Evolutionary conservation across 2,797 vertebrate species (phyloP).

Genomic region (Bovichtus variegatus): DNA sequence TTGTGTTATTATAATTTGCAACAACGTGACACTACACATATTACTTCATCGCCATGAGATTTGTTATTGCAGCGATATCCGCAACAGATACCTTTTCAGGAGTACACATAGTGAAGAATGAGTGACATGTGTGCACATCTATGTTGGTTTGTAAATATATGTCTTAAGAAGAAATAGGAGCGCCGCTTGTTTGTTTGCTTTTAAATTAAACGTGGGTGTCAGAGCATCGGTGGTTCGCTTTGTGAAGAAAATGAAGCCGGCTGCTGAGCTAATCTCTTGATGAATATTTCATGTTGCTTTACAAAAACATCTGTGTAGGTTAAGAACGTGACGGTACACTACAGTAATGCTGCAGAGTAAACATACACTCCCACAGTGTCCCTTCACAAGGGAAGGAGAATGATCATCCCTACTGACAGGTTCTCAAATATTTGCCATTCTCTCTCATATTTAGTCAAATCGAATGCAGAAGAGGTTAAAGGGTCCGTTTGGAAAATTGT

Average conservation of each 20-base stretch:
- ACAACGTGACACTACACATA: conserved; percentile 6
- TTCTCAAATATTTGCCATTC: conserved; percentile 58
- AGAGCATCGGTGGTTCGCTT: conserved; percentile 33
- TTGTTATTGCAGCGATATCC: conserved; percentile 12
- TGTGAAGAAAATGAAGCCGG: conserved; percentile 55
- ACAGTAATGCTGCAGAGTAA: conserved; percentile 49
- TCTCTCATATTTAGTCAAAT: conserved; percentile 58
- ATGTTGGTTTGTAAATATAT: conserved; percentile 1
- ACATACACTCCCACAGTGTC: conserved; percentile 36
- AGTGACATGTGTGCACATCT: not conserved
- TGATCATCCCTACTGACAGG: conserved; percentile 47
- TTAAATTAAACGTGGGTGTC: conserved; percentile 53
- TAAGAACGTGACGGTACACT: conserved; percentile 52
- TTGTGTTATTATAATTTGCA: conserved; percentile 24
- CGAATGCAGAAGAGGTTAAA: conserved; percentile 45
- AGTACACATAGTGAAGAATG: not conserved
- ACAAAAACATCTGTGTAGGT: conserved; percentile 68
- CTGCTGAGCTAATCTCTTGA: conserved; percentile 57
- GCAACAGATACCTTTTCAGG: not conserved
- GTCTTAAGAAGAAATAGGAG: conserved; percentile 27
- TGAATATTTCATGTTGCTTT: conserved; percentile 74
- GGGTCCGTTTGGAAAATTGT: conserved; percentile 41
- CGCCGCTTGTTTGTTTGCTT: conserved; percentile 50
- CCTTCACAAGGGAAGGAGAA: conserved; percentile 28
- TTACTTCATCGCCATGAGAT: conserved; percentile 3